Conservation (phyloP, 2,113 vertebrate genomes). For the Ochotona curzoniae region DNA sequence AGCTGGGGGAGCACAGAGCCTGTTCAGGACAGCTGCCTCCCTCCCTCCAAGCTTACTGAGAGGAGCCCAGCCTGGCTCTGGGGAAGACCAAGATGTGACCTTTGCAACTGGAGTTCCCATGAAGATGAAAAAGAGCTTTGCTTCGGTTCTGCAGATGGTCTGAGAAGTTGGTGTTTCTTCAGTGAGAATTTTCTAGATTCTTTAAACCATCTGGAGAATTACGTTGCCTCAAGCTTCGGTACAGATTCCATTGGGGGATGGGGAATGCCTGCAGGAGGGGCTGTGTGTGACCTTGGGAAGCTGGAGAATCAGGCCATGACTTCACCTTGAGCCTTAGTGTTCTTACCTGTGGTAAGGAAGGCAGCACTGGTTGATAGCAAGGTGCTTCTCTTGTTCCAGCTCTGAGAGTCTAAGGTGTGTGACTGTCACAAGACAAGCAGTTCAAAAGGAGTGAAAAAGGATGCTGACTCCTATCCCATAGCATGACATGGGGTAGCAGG, state of each 20-base stretch:
- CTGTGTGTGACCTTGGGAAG: background rate
- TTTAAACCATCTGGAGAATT: conserved; percentile 5
- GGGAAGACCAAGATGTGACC: background rate
- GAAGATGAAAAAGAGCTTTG: background rate
- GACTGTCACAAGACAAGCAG: background rate
- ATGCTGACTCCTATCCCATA: background rate
- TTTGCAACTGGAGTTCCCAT: background rate
- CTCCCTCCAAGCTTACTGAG: background rate
- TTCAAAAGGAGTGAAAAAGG: background rate
- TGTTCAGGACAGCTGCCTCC: background rate
- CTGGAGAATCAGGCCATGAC: background rate
- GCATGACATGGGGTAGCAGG: background rate
- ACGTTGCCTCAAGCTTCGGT: background rate
- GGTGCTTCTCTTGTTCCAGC: background rate
- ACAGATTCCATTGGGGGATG: background rate
- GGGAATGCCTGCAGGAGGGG: background rate
- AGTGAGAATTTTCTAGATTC: conserved; percentile 50
- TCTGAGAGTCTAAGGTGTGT: background rate
- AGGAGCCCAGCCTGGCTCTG: conserved; percentile 4
- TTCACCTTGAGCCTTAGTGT: background rate
- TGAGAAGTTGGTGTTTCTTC: background rate
- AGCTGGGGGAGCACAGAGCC: background rate
- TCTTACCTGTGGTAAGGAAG: background rate
- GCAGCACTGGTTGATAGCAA: background rate
- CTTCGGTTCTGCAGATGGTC: conserved; percentile 22